These are phyloP conservation scores for Lophius piscatorius DNA, from an alignment of 2,113 vertebrate species.

Conservation along the genomic window DNA sequence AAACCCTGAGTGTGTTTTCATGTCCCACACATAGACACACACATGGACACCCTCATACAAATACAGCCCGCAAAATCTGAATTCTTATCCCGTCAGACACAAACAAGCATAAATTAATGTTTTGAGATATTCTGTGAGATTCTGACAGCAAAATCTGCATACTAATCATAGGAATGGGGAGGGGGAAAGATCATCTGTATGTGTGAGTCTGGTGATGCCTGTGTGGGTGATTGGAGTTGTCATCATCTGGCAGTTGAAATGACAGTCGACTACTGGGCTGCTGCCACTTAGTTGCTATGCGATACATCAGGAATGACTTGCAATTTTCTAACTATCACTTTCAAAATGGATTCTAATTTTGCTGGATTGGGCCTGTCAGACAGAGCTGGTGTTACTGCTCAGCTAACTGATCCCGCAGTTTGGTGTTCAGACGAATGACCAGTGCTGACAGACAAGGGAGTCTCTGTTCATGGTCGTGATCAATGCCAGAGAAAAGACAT, in stretches of 20 bases:
- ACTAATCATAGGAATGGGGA: conserved; percentile 60
- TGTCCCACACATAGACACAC: conserved; percentile 27
- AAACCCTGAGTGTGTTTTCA: conserved; percentile 52
- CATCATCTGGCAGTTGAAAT: conserved; percentile 70
- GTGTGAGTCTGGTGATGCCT: conserved; percentile 1
- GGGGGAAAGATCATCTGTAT: conserved; percentile 23
- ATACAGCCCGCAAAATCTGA: conserved; percentile 7
- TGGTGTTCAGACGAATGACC: conserved; percentile 48
- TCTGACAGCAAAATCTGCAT: conserved; percentile 69
- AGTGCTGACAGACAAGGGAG: conserved; percentile 27
- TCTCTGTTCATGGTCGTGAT: conserved; percentile 21
- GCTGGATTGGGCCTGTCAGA: conserved; percentile 70
- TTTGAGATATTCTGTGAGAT: conserved; percentile 61
- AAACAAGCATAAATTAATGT: conserved; percentile 60
- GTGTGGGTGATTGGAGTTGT: conserved; percentile 72
- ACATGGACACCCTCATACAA: conserved; percentile 9
- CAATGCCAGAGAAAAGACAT: conserved; percentile 5
- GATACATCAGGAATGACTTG: conserved; percentile 77
- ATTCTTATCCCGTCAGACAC: conserved; percentile 40
- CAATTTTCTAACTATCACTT: conserved; percentile 81
- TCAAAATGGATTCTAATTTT: conserved; percentile 78
- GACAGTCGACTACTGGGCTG: conserved; percentile 71
- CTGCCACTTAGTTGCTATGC: conserved; percentile 74
- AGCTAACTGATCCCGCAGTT: conserved; percentile 58
- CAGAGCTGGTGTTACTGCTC: conserved; percentile 49